A percentile compares a stretch with the other conserved stretches of the same genome.
Evolutionary conservation across 1,140 invertebrate genomes (phyloP).

Genomic region (Ceratina calcarata): DNA sequence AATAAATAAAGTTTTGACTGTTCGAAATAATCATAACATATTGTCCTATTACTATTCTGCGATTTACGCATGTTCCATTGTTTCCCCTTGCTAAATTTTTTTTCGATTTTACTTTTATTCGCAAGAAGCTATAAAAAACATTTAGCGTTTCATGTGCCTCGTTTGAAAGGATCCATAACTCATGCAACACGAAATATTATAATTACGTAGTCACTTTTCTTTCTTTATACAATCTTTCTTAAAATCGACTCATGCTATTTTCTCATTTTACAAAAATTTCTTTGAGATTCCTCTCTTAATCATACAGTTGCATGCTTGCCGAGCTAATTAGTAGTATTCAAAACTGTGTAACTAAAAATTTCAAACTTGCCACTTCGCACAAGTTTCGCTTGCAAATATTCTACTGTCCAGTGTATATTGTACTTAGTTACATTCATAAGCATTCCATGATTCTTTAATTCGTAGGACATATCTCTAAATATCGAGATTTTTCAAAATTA

Average conservation of each 20-base stretch:
- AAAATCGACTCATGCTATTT: not conserved
- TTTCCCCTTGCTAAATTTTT: not conserved
- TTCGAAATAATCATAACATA: slow-evolving; percentile 58
- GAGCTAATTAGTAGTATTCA: slow-evolving; percentile 23
- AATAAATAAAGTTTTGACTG: slow-evolving; percentile 58
- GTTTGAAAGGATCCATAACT: slow-evolving; percentile 6
- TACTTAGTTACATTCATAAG: slow-evolving; percentile 46
- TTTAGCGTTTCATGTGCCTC: not conserved
- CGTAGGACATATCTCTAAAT: slow-evolving; percentile 46
- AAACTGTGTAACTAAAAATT: slow-evolving; percentile 23
- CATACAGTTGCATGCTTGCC: slow-evolving; percentile 29
- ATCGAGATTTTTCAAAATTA: slow-evolving; percentile 54
- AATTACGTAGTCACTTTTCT: slow-evolving; percentile 5
- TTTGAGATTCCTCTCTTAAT: slow-evolving; percentile 37
- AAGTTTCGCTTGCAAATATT: slow-evolving; percentile 30
- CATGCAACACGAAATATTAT: slow-evolving; percentile 24
- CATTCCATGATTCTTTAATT: slow-evolving; percentile 55
- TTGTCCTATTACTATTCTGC: slow-evolving; percentile 61
- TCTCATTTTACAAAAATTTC: slow-evolving; percentile 28
- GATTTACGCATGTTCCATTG: slow-evolving; percentile 28
- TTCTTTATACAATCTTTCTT: not conserved
- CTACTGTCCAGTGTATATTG: slow-evolving; percentile 24
- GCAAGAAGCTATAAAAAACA: not conserved
- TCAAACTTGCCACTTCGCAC: slow-evolving; percentile 20
- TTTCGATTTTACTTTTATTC: not conserved